A percentile compares a stretch with the other conserved stretches of the same genome.
Evolutionary conservation across 2,888 invertebrate genomes (phyloP).

Genomic region (Parelbella ahira): DNA sequence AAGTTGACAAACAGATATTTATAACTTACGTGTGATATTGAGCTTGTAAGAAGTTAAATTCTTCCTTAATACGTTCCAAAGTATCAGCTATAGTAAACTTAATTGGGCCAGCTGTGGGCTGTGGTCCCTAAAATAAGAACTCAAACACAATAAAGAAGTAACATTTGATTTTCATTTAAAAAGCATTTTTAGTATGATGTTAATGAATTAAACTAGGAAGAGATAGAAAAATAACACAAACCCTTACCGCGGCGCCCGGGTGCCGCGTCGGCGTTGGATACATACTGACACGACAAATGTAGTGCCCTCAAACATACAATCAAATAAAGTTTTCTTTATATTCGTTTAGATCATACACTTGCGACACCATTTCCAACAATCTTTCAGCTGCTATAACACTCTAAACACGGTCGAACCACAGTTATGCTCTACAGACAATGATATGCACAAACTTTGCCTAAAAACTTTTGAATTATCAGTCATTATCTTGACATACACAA

Average conservation of each 20-base stretch:
- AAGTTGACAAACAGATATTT: too few species aligned
- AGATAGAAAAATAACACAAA: conserved; percentile 54
- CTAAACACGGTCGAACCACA: conserved; percentile 56
- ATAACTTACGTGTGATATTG: conserved; percentile 97
- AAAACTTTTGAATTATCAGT: conserved; percentile 69
- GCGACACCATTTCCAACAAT: conserved; percentile 60
- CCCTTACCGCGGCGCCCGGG: conserved; percentile 88
- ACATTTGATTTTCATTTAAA: not conserved
- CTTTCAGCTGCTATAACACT: conserved; percentile 64
- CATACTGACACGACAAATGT: conserved; percentile 66
- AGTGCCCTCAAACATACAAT: conserved; percentile 41
- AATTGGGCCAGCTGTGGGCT: conserved; percentile 93
- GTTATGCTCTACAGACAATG: conserved; percentile 69
- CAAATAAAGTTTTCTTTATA: conserved; percentile 63
- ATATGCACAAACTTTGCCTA: conserved; percentile 75
- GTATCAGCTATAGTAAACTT: conserved; percentile 96
- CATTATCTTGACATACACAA: conserved; percentile 63
- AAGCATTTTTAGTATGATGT: too few species aligned
- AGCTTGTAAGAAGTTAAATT: conserved; percentile 96
- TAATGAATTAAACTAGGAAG: conserved; percentile 24
- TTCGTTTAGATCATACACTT: conserved; percentile 50
- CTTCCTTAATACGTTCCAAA: conserved; percentile 96
- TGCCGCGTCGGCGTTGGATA: conserved; percentile 89
- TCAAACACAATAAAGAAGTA: conserved; percentile 36
- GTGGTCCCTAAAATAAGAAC: conserved; percentile 84